Evolutionary conservation across 2,888 invertebrate species (phyloP).

Genomic region (Xestia xanthographa): DNA sequence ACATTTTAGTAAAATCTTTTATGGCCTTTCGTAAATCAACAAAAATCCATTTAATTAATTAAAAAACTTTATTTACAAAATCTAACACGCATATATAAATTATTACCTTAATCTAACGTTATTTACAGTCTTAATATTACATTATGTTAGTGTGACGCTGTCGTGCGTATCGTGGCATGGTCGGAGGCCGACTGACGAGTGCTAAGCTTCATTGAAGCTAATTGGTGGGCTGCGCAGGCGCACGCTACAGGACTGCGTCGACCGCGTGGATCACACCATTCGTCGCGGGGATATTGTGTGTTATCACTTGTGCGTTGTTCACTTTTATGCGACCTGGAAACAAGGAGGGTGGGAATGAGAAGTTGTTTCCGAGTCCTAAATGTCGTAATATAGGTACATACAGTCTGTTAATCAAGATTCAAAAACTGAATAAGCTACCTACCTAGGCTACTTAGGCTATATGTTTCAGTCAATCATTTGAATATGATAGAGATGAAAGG

Average conservation of each 20-base stretch:
- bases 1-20: neutral
- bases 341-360: neutral
- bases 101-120: conserved; percentile 85
- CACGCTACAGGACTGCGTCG: conserved; percentile 89
- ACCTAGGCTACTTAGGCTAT: too few species aligned
- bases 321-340: conserved; percentile 94
- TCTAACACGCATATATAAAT: conserved; percentile 85
- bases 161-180: conserved; percentile 45
- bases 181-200: conserved; percentile 49
- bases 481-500: too few species aligned
- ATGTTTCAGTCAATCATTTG: too few species aligned
- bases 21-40: conserved; percentile 6
- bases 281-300: conserved; percentile 96
- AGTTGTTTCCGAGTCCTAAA: neutral
- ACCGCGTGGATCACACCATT: conserved; percentile 97
- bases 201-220: conserved; percentile 84
- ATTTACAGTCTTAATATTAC: conserved; percentile 87
- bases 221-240: conserved; percentile 68
- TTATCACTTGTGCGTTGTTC: conserved; percentile 95
- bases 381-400: neutral
- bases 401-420: too few species aligned
- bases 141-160: conserved; percentile 58
- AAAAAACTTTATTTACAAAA: conserved; percentile 87
- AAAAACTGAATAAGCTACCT: too few species aligned
- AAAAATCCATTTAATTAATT: conserved; percentile 52